These are phyloP conservation scores for Pseudococcus longispinus DNA, from an alignment of 2,888 invertebrate species.

Conservation along the genomic window DNA sequence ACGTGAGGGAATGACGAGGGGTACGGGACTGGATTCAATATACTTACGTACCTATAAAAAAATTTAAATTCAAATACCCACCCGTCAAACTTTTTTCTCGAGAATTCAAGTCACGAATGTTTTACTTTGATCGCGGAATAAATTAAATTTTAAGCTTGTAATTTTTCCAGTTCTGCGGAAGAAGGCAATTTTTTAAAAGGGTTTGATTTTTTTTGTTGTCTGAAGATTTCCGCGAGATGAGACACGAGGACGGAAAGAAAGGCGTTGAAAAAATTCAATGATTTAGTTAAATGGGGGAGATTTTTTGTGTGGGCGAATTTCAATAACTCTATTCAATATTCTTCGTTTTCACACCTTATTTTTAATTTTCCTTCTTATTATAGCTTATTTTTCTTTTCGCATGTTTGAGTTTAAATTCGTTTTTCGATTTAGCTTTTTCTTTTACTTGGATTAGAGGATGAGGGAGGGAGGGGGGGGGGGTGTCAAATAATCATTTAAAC, in stretches of 20 bases:
- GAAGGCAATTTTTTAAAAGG: background rate
- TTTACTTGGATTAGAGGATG: background rate
- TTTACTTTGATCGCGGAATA: background rate
- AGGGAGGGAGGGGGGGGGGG: no score
- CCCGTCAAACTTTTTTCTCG: background rate
- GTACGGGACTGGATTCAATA: background rate
- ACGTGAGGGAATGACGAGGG: background rate
- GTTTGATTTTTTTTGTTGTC: background rate
- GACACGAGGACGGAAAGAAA: background rate
- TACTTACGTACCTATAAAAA: background rate
- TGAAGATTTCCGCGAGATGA: background rate
- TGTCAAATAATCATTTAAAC: no score
- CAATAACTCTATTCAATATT: background rate
- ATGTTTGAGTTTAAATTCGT: background rate
- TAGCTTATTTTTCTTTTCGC: no score
- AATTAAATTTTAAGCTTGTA: background rate
- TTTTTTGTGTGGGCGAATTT: background rate
- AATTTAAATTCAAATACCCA: background rate
- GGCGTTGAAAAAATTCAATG: background rate
- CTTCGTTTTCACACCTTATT: no score
- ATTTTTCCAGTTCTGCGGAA: background rate
- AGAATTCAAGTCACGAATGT: constrained; percentile 8
- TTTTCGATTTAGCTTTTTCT: background rate
- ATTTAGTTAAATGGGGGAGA: background rate
- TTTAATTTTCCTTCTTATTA: no score